Evolutionary conservation across 2,113 vertebrate species (phyloP), one percentile per base, ranked within the genome.

Genomic region (Poecilia latipinna): DNA sequence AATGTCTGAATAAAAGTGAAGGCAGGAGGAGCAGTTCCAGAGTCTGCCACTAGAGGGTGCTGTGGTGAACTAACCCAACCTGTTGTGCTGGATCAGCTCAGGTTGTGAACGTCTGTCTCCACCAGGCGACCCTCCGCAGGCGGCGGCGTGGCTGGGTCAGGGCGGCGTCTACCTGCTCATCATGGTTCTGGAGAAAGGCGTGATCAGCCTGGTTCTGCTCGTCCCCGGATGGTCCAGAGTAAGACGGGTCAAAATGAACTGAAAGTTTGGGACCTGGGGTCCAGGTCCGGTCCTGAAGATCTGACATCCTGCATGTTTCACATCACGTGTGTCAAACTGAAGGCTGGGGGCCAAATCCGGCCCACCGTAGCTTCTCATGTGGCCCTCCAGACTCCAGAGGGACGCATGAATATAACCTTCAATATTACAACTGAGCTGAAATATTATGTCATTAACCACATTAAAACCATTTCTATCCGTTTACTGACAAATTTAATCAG

Each of bases 161-260:
- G 94, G 95, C 28, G 84, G 89, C 4, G 68, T 95, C 69, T 96
- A 96, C 83, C 89, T 96, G 86, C 88, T 95, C 72, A 95, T 96
- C 66, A 89, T 96, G 93, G 90, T 92, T 74, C 87, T 95, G 87
- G 95, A 95, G 91, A 96, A 96, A 85, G 91, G 86, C 0, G 85
- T 92, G 42, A 84, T 95, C 71, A 95, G 85, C 70, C 87, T 96
- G 74, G 92, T 94, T 70, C 85, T 95, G 72, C 90, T 96, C 64
- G 85, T 95, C 64, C 94, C 94, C 1, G 93, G 94, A 1, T 95
- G 95, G 95, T 93, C 90, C 75, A 94, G 91, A 61, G 95, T 94
- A 92, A 94, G 90, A 31, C 10, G 35, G 35, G 35, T 37, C 10
- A 37, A 37, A 12, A 37, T 37, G 35, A 11, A 12, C 35, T 0